Evolutionary conservation across 1,140 invertebrate species (phyloP).

Genomic region (Gonatopus flavifemur): DNA sequence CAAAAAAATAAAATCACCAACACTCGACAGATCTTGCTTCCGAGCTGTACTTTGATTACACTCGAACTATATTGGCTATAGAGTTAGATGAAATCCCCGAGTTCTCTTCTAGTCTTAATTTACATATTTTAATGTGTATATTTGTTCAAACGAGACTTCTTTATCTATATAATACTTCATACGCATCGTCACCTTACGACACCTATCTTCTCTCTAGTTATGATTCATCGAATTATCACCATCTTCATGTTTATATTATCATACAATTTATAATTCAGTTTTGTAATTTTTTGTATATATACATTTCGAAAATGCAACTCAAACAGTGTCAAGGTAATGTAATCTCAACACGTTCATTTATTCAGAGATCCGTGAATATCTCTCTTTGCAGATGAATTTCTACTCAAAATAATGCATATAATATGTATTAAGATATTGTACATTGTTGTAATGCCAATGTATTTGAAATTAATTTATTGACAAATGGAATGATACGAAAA

Average conservation of each 20-base stretch:
- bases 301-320: slow-evolving; percentile 14
- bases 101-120: slow-evolving; percentile 41
- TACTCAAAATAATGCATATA: slow-evolving; percentile 13
- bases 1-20: too few species aligned
- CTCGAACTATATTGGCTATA: slow-evolving; percentile 25
- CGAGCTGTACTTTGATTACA: slow-evolving; percentile 28
- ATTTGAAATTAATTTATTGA: slow-evolving; percentile 30
- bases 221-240: slow-evolving; percentile 21
- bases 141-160: slow-evolving; percentile 31
- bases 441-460: slow-evolving; percentile 34
- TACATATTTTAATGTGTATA: slow-evolving; percentile 35
- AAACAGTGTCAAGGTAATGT: slow-evolving; percentile 18
- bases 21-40: slow-evolving; percentile 35
- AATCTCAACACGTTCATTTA: slow-evolving; percentile 22
- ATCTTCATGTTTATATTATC: slow-evolving; percentile 28
- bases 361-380: slow-evolving; percentile 18
- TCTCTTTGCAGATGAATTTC: slow-evolving; percentile 25
- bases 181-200: too few species aligned
- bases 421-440: slow-evolving; percentile 26
- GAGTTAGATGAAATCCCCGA: slow-evolving; percentile 28
- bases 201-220: too few species aligned
- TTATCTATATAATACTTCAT: slow-evolving; percentile 23
- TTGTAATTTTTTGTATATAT: slow-evolving; percentile 42
- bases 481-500: slow-evolving; percentile 19
- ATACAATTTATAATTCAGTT: slow-evolving; percentile 25